These are phyloP conservation scores for Pseudochirops cupreus DNA, from an alignment of 2,797 vertebrate genomes.

Conservation along the genomic window DNA sequence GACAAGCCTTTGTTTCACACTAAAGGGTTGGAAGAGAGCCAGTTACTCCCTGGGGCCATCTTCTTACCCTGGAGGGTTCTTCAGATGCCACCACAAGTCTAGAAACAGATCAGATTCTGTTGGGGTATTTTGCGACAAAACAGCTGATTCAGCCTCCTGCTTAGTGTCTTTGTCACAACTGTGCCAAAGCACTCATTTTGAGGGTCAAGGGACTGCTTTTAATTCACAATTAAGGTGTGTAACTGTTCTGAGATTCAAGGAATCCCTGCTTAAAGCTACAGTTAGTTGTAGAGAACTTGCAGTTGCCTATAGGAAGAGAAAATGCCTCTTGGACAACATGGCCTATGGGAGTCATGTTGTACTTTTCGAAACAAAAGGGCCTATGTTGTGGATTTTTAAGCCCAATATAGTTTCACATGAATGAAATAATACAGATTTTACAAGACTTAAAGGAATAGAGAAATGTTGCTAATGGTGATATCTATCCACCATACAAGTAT, in stretches of 20 bases:
- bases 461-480: neutral
- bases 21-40: conserved; percentile 68
- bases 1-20: conserved; percentile 65
- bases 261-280: neutral
- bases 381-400: neutral
- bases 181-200: neutral
- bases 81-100: conserved; percentile 50
- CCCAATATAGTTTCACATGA: neutral
- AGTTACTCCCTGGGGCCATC: conserved; percentile 62
- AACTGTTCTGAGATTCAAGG: neutral
- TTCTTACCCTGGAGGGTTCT: conserved; percentile 67
- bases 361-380: neutral
- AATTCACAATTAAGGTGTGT: neutral
- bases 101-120: conserved; percentile 71
- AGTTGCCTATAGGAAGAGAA: neutral
- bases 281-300: neutral
- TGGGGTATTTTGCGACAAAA: conserved; percentile 72
- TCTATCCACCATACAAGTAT: neutral
- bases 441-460: neutral
- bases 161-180: neutral
- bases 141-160: conserved; percentile 55
- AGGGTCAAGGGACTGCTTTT: neutral
- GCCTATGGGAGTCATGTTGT: neutral
- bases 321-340: neutral
- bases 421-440: neutral